phyloP scores from a whole-genome alignment of 2,888 invertebrate genomes.

The Catocala fraxini region DNA sequence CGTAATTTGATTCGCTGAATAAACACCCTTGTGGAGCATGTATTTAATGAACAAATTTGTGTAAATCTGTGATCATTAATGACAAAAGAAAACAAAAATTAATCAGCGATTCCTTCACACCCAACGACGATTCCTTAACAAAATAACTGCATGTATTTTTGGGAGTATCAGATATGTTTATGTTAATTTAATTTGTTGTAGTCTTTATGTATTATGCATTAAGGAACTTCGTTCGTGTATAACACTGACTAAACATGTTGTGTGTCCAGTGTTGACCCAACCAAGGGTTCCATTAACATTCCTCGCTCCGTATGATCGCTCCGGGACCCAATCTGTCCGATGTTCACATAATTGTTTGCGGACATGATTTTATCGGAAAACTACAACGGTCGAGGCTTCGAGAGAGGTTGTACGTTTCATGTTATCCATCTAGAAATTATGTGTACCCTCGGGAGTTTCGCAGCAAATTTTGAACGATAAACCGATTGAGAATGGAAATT shows the following conservation, averaged over 20 bases:
- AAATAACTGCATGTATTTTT: slow-evolving; percentile 37
- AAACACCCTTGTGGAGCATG: slow-evolving; percentile 14
- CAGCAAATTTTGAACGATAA: slow-evolving; percentile 29
- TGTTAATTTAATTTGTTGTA: slow-evolving; percentile 49
- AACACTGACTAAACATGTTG: slow-evolving; percentile 45
- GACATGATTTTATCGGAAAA: slow-evolving; percentile 75
- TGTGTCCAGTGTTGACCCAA: slow-evolving; percentile 61
- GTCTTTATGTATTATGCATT: slow-evolving; percentile 52
- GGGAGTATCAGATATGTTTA: slow-evolving; percentile 31
- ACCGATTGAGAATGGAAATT: slow-evolving; percentile 25
- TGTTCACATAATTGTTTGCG: slow-evolving; percentile 79
- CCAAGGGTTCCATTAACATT: slow-evolving; percentile 78
- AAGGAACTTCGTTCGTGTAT: slow-evolving; percentile 40
- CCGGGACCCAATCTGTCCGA: slow-evolving; percentile 75
- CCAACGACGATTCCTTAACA: slow-evolving; percentile 22
- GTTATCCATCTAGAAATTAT: slow-evolving; percentile 47
- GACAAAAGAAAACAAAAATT: slow-evolving; percentile 27
- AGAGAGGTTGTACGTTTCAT: slow-evolving; percentile 44
- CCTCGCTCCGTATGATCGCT: slow-evolving; percentile 73
- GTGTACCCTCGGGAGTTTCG: slow-evolving; percentile 31
- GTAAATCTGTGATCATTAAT: slow-evolving; percentile 23
- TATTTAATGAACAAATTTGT: slow-evolving; percentile 20
- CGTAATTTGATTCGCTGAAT: slow-evolving; percentile 13
- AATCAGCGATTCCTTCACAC: slow-evolving; percentile 36
- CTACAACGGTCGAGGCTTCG: slow-evolving; percentile 48